These are phyloP conservation scores for Eptesicus fuscus DNA, from an alignment of 2,113 vertebrate species.

Conservation along the genomic window DNA sequence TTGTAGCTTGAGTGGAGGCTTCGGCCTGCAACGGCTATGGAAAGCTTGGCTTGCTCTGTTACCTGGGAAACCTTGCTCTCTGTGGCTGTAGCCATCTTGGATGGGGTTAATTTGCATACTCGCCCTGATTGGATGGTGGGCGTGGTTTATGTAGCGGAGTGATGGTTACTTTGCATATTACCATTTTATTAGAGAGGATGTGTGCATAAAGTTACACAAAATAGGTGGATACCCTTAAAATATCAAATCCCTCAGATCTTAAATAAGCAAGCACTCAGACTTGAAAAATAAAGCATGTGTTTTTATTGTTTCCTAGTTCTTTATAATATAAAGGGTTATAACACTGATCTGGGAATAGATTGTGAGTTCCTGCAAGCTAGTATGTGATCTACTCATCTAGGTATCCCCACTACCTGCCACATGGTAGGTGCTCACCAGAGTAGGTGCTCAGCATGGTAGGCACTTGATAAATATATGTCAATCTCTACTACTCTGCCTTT, in stretches of 20 bases:
- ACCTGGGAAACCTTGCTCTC: no score
- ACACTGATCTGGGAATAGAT: neutral
- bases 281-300: neutral
- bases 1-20: no score
- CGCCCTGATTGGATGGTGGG: no score
- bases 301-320: neutral
- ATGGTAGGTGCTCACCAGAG: neutral
- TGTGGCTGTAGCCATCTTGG: no score
- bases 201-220: constrained; percentile 35
- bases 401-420: neutral
- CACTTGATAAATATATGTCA: neutral
- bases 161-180: no score
- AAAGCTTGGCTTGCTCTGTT: no score
- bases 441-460: neutral
- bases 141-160: no score
- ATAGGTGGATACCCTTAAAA: constrained; percentile 35
- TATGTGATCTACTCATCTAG: neutral
- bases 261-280: neutral
- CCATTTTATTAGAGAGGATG: no score
- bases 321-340: neutral
- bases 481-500: neutral
- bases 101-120: no score
- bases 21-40: no score
- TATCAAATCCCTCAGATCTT: constrained; percentile 39
- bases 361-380: neutral